Conservation (phyloP, 2,888 invertebrate genomes). For the Leptopilina myrica region DNA sequence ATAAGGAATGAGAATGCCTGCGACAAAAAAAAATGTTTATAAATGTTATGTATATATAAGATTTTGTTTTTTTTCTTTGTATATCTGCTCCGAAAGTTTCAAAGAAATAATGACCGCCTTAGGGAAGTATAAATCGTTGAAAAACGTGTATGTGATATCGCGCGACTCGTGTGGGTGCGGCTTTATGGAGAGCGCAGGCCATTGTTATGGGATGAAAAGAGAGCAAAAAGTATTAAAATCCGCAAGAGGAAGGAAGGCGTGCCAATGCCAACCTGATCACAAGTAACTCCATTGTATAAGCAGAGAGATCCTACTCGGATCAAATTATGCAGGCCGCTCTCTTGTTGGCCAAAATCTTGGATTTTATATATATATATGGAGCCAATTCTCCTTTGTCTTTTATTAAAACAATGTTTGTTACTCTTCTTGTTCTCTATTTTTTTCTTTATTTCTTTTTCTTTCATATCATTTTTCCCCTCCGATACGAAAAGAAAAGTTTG, state of each 20-base stretch:
- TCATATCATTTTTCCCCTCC: too few relatives aligned
- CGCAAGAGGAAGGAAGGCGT: slow-evolving; percentile 49
- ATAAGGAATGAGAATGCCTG: too few relatives aligned
- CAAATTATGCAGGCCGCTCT: slow-evolving; percentile 64
- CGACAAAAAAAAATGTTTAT: too few relatives aligned
- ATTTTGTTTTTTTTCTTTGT: neutral
- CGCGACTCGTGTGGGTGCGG: slow-evolving; percentile 59
- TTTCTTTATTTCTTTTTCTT: neutral
- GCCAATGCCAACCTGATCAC: slow-evolving; percentile 50
- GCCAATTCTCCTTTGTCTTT: neutral
- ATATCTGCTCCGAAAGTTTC: slow-evolving; percentile 23
- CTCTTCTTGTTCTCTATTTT: neutral
- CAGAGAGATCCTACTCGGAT: slow-evolving; percentile 48
- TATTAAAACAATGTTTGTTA: neutral
- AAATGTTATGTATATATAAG: neutral
- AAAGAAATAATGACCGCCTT: slow-evolving; percentile 22
- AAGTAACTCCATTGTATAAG: slow-evolving; percentile 48
- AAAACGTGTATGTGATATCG: slow-evolving; percentile 47
- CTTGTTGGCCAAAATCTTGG: slow-evolving; percentile 39
- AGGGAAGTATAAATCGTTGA: slow-evolving; percentile 37
- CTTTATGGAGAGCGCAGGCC: slow-evolving; percentile 50
- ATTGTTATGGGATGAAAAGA: slow-evolving; percentile 58
- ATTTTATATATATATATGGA: neutral
- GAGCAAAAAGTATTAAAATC: slow-evolving; percentile 54
- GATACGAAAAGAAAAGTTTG: too few relatives aligned